phyloP scores from a whole-genome alignment of 2,888 invertebrate genomes.

The Conistra vaccinii region DNA sequence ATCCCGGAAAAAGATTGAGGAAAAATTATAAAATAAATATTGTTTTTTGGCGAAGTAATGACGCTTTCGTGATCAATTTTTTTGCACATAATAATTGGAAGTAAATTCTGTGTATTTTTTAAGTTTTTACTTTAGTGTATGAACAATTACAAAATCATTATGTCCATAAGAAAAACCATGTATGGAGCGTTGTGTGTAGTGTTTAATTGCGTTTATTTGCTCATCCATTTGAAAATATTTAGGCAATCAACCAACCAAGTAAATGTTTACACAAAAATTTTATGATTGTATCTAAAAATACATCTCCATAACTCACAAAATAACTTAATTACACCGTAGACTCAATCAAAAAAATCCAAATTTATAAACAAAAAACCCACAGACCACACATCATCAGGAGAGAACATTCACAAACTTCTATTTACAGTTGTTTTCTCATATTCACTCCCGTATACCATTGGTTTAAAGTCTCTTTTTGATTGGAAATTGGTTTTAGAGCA shows the following conservation, averaged over 20 bases:
- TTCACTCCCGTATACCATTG: not conserved
- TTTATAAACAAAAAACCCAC: conserved; percentile 66
- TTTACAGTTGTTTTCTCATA: not conserved
- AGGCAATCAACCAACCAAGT: conserved; percentile 40
- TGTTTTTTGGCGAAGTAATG: conserved; percentile 5
- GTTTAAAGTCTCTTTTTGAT: conserved; percentile 9
- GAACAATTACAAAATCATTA: conserved; percentile 7
- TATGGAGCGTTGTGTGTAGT: not conserved
- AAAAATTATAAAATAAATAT: conserved; percentile 14
- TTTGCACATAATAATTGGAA: not conserved
- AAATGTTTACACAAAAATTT: conserved; percentile 57
- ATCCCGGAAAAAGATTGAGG: conserved; percentile 16
- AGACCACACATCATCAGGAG: conserved; percentile 67
- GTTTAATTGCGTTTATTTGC: conserved; percentile 40
- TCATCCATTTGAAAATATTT: conserved; percentile 46
- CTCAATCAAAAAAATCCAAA: conserved; percentile 65
- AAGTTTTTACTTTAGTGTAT: not conserved
- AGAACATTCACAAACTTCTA: conserved; percentile 25
- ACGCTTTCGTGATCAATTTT: conserved; percentile 19
- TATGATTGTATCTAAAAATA: conserved; percentile 52
- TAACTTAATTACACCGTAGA: conserved; percentile 64
- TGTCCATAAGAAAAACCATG: conserved; percentile 2
- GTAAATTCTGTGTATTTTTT: not conserved
- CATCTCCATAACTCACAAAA: conserved; percentile 55
- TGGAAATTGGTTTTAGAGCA: not conserved